Percentiles rank a stretch among this genome's conserved stretches.
Conservation (phyloP, 2,888 invertebrate genomes). For the Asteroscopus sphinx region DNA sequence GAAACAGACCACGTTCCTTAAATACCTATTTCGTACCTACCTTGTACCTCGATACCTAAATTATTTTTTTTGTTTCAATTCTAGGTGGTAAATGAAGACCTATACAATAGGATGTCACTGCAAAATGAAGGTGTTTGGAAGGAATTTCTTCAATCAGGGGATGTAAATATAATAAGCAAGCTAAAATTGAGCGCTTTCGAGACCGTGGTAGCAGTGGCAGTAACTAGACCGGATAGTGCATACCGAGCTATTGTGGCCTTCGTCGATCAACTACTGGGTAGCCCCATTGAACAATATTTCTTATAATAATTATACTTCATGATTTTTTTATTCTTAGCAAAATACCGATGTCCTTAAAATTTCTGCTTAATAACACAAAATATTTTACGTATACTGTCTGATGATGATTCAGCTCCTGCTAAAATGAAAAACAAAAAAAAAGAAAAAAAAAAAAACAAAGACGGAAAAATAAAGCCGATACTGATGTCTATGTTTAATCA, state of each 20-base stretch:
- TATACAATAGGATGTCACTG: constrained; percentile 91
- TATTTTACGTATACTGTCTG: no score
- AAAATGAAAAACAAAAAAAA: no score
- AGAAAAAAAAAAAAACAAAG: no score
- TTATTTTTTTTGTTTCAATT: constrained; percentile 41
- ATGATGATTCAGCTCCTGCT: no score
- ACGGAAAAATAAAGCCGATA: no score
- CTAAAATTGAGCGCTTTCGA: constrained; percentile 93
- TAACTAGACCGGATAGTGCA: constrained; percentile 95
- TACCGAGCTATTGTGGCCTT: constrained; percentile 94
- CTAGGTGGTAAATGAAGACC: constrained; percentile 89
- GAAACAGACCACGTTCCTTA: no score
- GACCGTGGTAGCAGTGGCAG: constrained; percentile 94
- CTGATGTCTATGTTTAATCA: no score
- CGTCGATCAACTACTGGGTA: constrained; percentile 91
- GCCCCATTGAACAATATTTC: not conserved
- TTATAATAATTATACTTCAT: no score
- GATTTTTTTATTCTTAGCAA: no score
- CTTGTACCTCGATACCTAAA: no score
- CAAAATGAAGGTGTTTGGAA: constrained; percentile 92
- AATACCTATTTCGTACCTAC: not conserved
- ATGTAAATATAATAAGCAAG: constrained; percentile 91
- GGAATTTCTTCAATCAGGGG: constrained; percentile 91
- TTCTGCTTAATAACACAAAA: no score
- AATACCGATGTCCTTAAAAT: no score